Evolutionary conservation across 2,888 invertebrate genomes (phyloP), one percentile per base, ranked within the genome.

Genomic region (Villa cingulata): DNA sequence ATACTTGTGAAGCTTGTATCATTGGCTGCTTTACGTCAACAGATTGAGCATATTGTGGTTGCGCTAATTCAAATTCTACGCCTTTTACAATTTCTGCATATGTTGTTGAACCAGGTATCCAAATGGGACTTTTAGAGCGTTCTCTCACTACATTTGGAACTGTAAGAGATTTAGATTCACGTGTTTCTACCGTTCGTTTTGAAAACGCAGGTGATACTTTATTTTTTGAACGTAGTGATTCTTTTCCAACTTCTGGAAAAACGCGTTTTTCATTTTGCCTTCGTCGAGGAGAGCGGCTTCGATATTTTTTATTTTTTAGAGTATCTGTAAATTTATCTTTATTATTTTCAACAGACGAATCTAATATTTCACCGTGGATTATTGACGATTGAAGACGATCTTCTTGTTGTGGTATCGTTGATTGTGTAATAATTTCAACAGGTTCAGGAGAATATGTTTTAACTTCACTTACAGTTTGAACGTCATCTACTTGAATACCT

Each of bases 41-140:
- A 17, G 54, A 51, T 51, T 52, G 41, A 19, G 27, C 38, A 2
- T 47, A 34, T 41, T 46, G 38, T 37, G 38, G 15, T 41, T 58
- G 56, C 23, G 61, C 48, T 6, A 62, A 59, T 46, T 64, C 63
- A 17, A 66, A 45, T 54, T 67, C 66, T 59, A 71, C 63, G 10
- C 86, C 85, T 56, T 79, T 76, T 51, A 87, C 74, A 53, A 88
- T 81, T 68, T 86, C 85, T 42, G 88, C 85, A 65, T 87, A 88
- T 41, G 85, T 78, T 42, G 83, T 78, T 20, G 80, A 79, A 29
- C 83, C 84, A 4, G 80, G 29, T 12, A 5, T 12, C 29, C 29
- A 32, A 12, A 32, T 32, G 9, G 29, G 29, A 63, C 82, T 82
- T 39, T 75, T 75, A 1, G 81, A 81, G 55, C 81, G 72, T n/a